phyloP scores from a whole-genome alignment of 2,113 vertebrate species.

The Gyps fulvus region DNA sequence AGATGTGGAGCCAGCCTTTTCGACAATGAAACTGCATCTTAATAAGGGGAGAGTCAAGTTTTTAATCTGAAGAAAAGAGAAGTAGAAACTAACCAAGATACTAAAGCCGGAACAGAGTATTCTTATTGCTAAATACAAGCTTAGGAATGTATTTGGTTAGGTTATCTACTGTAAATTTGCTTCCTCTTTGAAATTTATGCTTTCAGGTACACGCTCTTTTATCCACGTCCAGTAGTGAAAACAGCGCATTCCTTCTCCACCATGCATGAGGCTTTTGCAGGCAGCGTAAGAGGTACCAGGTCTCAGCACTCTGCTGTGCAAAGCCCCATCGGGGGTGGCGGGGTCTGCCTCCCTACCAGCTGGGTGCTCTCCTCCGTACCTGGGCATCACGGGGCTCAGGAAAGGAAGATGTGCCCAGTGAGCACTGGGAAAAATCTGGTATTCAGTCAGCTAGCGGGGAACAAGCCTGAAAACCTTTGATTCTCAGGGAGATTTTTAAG shows the following conservation, averaged over 20 bases:
- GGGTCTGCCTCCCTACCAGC: neutral
- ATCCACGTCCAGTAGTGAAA: neutral
- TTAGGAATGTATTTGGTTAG: neutral
- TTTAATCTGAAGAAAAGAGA: neutral
- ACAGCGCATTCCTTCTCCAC: neutral
- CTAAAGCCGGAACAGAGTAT: neutral
- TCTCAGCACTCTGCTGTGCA: neutral
- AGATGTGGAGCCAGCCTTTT: neutral
- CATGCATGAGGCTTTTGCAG: neutral
- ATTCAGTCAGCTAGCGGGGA: neutral
- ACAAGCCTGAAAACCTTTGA: neutral
- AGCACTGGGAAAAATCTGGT: neutral
- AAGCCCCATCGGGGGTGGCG: fast-evolving
- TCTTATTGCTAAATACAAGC: neutral
- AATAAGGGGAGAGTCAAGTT: neutral
- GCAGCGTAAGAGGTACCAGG: fast-evolving
- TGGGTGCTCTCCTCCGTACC: fast-evolving
- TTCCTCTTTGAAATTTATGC: neutral
- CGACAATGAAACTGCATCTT: neutral
- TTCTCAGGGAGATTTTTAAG: neutral
- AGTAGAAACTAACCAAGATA: neutral
- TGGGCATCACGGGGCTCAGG: neutral
- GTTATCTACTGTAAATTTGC: neutral
- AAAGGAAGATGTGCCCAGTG: neutral
- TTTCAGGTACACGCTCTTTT: neutral